Percentiles rank a stretch among this genome's conserved stretches.
phyloP scores from a whole-genome alignment of 2,113 vertebrate genomes.

The Pomatostomus ruficeps region DNA sequence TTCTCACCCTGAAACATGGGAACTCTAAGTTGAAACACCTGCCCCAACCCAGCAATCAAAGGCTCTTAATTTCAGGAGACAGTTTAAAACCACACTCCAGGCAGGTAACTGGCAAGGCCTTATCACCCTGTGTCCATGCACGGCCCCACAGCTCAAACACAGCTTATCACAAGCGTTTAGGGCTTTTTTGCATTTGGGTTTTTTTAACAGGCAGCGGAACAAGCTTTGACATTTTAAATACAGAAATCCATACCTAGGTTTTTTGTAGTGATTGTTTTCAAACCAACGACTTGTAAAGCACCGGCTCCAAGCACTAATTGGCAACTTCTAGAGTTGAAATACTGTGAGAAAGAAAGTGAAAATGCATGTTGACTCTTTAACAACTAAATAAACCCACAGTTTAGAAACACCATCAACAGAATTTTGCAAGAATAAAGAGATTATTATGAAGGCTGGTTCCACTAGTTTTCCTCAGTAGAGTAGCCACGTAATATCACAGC shows the following conservation, averaged over 20 bases:
- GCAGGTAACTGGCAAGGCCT: not conserved
- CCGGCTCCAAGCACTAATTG: slow-evolving; percentile 96
- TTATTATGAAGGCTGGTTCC: not conserved
- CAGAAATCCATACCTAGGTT: slow-evolving; percentile 84
- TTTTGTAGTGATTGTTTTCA: slow-evolving; percentile 99
- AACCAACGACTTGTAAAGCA: slow-evolving; percentile 93
- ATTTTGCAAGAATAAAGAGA: not conserved
- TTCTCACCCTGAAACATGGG: not conserved
- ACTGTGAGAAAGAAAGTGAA: slow-evolving; percentile 70
- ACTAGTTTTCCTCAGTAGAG: not conserved
- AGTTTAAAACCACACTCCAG: not conserved
- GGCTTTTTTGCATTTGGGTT: accelerated
- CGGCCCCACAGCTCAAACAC: not conserved
- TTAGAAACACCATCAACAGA: not conserved
- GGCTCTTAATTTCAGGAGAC: not conserved
- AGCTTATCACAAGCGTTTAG: not conserved
- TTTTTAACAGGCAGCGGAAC: not conserved
- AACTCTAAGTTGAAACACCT: not conserved
- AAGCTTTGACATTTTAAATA: not conserved
- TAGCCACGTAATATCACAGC: not conserved
- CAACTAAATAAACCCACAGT: not conserved
- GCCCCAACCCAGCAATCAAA: not conserved
- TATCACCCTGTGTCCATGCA: not conserved
- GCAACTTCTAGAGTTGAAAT: slow-evolving; percentile 98
- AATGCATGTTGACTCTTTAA: not conserved